Evolutionary conservation across 2,797 vertebrate species (phyloP), one percentile per base, ranked within the genome.

Genomic region (Poeciliopsis paucimaculata): DNA sequence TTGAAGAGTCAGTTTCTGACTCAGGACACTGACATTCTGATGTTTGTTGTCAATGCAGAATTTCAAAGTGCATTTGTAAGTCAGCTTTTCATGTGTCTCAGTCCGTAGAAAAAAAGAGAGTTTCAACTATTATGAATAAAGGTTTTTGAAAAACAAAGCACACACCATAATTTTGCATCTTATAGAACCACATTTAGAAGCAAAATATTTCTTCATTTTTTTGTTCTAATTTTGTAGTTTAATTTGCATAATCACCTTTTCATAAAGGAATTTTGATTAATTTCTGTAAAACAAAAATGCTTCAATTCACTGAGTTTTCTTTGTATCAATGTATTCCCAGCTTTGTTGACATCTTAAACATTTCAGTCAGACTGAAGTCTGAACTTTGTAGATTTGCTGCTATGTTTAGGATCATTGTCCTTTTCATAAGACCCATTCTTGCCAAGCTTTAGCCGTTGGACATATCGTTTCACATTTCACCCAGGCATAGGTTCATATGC

Each of bases 31-130:
- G 87, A 84, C 79, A 90, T 75, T 86, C 71, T 51, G 78, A 88
- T 72, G 75, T 45, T 49, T 78, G 66, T 75, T 34, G 83, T 82
- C 78, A 73, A 20, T 57, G 81, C 80, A 76, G 46, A 68, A 83
- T 83, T 74, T 76, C 77, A 75, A 57, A 82, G 77, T 78, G 78
- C 72, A 70, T 70, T 70, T 70, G 80, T 36, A 39, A 60, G 83
- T 75, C 80, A 77, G 74, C 78, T 89, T 87, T 83, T 90, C 82
- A 82, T 45, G 41, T 89, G 70, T 85, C 83, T 87, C 86, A 80
- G 83, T 85, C 86, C 87, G 86, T 87, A 79, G 10, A 39, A 39
- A 39, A 36, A 80, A 31, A 31, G 16, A 79, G 20, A 1, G 4
- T 60, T 64, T 64, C 11, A 13, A 45, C n/a, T 15, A 71, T 28